Evolutionary conservation across 2,113 vertebrate genomes (phyloP), one percentile per base, ranked within the genome.

Genomic region (Jaculus jaculus): DNA sequence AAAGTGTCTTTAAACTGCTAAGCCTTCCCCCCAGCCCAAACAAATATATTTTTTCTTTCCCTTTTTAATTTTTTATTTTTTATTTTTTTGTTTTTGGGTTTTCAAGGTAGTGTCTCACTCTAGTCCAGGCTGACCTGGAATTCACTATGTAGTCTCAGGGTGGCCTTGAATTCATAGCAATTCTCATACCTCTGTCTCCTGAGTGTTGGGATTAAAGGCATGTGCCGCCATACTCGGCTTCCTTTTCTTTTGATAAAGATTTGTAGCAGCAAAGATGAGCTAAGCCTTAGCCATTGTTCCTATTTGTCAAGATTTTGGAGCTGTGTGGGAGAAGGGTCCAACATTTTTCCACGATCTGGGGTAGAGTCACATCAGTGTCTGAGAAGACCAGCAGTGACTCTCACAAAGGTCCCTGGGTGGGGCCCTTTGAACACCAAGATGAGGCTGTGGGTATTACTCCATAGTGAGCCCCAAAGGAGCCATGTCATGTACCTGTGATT

Each of bases 221-320:
- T n/a, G n/a, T n/a, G 18, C 37, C 3, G 10, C 21, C 12, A 2
- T 3, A 10, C 15, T 16, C 9, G 20, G 21, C 6, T 12, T 63
- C 20, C 18, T 42, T 5, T 23, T 5, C 26, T 54, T 66, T 39
- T 72, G 21, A 30, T 60, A 26, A 66, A 92, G 8, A 7, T 37
- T 91, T 89, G 54, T 5, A n/a, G 8, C 7, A 37, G 17, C 51
- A 74, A 89, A 91, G 16, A 51, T 34, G 42, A 83, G 18, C 26
- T 78, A 4, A 12, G 17, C 39, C 79, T 23, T 58, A 37, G 15
- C 65, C 26, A 37, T 4, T 60, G 4, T 91, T 32, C 61, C 71
- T 7, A 9, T 73, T 71, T 54, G 23, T 26, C 13, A 75, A 78
- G 65, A 69, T 11, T 24, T 74, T 39, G 17, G n/a, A 42, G 30